phyloP scores from a whole-genome alignment of 2,113 vertebrate species.

The Campylorhamphus procurvoides region DNA sequence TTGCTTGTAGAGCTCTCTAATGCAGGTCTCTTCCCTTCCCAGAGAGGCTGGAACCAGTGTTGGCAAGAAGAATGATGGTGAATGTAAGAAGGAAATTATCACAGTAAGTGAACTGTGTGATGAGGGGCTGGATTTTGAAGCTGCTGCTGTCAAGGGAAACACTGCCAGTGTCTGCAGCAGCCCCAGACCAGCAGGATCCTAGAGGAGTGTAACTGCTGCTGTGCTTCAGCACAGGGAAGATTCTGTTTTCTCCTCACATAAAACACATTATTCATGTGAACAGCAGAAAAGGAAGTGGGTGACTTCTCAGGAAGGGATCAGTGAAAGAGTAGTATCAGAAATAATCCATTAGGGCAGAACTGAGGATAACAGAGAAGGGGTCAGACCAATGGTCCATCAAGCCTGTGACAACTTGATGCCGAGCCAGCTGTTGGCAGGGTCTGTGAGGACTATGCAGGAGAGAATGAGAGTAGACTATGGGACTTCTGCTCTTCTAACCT shows the following conservation, averaged over 20 bases:
- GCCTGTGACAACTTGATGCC: neutral
- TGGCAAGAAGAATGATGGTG: neutral
- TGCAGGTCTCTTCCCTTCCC: neutral
- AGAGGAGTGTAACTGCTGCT: neutral
- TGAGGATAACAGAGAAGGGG: neutral
- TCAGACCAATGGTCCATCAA: neutral
- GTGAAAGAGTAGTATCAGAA: neutral
- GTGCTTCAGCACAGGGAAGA: neutral
- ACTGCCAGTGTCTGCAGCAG: neutral
- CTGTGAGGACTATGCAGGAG: neutral
- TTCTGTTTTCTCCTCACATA: neutral
- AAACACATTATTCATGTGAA: neutral
- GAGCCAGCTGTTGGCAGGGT: neutral
- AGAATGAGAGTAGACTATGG: neutral
- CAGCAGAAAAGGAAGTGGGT: neutral
- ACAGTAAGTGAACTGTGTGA: neutral
- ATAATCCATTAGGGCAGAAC: neutral
- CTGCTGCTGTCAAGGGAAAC: neutral
- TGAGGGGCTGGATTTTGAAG: neutral
- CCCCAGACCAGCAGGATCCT: neutral
- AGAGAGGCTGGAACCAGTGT: slow-evolving; percentile 4
- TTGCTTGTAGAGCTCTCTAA: neutral
- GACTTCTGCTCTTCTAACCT: neutral
- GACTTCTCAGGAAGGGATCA: neutral
- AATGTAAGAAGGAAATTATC: slow-evolving; percentile 25